These are phyloP conservation scores for Nothocercus julius DNA, from an alignment of 2,113 vertebrate species.

Conservation along the genomic window DNA sequence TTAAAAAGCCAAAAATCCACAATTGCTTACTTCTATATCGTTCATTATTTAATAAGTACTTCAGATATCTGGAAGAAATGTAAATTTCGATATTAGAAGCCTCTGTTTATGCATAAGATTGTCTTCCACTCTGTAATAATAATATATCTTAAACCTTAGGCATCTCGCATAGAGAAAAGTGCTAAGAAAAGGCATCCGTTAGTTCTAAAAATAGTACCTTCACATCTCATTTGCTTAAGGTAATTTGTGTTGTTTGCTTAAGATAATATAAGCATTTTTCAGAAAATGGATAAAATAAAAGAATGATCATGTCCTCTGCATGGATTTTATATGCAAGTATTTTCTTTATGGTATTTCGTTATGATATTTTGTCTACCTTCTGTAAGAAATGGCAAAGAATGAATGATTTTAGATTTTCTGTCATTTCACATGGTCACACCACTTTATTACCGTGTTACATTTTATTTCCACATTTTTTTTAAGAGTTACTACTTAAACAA, in stretches of 20 bases:
- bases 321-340: neutral
- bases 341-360: neutral
- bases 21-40: neutral
- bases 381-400: neutral
- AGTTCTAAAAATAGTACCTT: neutral
- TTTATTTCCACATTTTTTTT: neutral
- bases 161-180: neutral
- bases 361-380: neutral
- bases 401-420: neutral
- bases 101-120: neutral
- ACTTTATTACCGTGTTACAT: neutral
- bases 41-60: neutral
- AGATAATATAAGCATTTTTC: neutral
- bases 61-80: neutral
- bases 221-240: neutral
- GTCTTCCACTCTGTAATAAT: neutral
- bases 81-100: neutral
- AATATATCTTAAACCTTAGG: neutral
- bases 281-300: neutral
- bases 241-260: neutral
- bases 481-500: neutral
- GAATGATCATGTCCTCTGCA: neutral
- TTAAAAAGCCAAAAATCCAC: neutral
- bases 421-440: neutral
- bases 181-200: neutral